phyloP scores from a whole-genome alignment of 2,888 invertebrate genomes.

The Opisthograptis luteolata region DNA sequence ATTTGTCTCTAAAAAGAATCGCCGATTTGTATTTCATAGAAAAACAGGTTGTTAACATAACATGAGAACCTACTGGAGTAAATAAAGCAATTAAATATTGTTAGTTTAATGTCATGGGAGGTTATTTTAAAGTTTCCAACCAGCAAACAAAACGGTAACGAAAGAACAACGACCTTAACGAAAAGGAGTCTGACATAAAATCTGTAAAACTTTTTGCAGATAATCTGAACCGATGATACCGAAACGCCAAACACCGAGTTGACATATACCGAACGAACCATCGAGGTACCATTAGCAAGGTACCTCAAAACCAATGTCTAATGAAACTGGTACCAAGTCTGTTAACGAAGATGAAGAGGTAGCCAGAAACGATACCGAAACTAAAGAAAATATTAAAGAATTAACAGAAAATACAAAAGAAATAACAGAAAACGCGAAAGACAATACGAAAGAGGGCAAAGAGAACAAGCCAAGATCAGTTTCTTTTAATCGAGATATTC shows the following conservation, averaged over 20 bases:
- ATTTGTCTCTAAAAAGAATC: too few relatives aligned
- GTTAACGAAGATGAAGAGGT: constrained; percentile 72
- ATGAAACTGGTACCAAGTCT: constrained; percentile 72
- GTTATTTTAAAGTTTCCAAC: too few relatives aligned
- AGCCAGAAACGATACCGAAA: constrained; percentile 37
- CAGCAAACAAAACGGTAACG: too few relatives aligned
- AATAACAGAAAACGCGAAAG: constrained; percentile 17
- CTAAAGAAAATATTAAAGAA: constrained; percentile 16
- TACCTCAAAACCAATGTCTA: constrained; percentile 78
- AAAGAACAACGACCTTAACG: too few relatives aligned
- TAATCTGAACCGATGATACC: constrained; percentile 70
- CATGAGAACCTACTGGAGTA: too few relatives aligned
- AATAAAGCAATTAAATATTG: too few relatives aligned
- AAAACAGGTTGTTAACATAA: too few relatives aligned
- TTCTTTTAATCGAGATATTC: constrained; percentile 95
- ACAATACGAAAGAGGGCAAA: constrained; percentile 73
- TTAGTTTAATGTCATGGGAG: too few relatives aligned
- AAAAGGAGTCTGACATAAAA: not conserved
- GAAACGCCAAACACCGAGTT: constrained; percentile 58
- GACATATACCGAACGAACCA: constrained; percentile 49
- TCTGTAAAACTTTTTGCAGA: constrained; percentile 59
- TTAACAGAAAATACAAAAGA: constrained; percentile 11
- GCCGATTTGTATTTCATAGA: too few relatives aligned
- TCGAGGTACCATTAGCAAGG: constrained; percentile 65
- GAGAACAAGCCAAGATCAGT: constrained; percentile 86